Evolutionary conservation across 2,113 vertebrate species (phyloP), one percentile per base, ranked within the genome.

Genomic region (Aramus guarauna): DNA sequence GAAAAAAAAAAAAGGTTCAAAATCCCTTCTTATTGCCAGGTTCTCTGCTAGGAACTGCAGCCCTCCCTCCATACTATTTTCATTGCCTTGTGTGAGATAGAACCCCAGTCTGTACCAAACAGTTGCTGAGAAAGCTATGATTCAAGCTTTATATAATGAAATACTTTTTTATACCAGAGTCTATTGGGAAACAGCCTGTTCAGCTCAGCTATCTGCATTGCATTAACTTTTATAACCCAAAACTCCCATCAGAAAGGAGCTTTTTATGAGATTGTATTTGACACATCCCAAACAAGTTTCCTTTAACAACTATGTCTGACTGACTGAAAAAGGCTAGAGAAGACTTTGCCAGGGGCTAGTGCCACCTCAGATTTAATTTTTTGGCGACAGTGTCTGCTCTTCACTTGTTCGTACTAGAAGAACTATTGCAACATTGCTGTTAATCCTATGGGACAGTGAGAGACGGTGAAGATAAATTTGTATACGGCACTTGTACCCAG

Each of bases 341-440:
- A 86, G 85, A 64, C 59, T 85, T 88, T 78, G 95, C 94, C 88
- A 50, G 59, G 75, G 88, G 95, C 82, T 90, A 88, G 23, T 86
- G 94, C 88, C 95, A 92, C 88, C 78, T 95, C 47, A 59, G 78
- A 82, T 92, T 92, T 92, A 82, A 90, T 69, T 90, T 93, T 87
- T 73, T 85, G 68, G 60, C 0, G 12, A 71, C 76, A 72, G 23
- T 9, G 82, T 80, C 71, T 90, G 82, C 72, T 96, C 75, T 55
- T 85, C 63, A 45, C 79, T 90, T 3, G 5, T 83, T 69, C 77
- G n/a, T 48, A 18, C 52, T 23, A 37, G 58, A 39, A 48, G 56
- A 81, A 47, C n/a, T 41, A 21, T 77, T 84, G 55, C 79, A 80
- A 47, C 29, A 45, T 9, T 77, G 82, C 55, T 88, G 55, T 53